phyloP scores from a whole-genome alignment of 2,888 invertebrate genomes.

The Sinelater perroti region DNA sequence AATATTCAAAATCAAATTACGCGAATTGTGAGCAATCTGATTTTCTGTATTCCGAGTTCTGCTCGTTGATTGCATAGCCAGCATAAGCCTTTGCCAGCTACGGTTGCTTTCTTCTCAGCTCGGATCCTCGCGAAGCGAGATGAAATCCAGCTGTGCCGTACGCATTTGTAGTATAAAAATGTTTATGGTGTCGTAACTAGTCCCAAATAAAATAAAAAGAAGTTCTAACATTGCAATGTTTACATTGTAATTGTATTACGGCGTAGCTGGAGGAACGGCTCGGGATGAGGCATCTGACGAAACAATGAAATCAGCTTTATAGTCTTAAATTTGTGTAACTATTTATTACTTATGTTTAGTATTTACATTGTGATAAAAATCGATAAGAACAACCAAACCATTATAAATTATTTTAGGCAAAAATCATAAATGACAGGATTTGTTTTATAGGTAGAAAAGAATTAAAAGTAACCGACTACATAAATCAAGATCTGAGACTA shows the following conservation, averaged over 20 bases:
- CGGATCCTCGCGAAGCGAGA: too few relatives aligned
- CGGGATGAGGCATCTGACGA: too few relatives aligned
- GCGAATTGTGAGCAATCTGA: slow-evolving; percentile 31
- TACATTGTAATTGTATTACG: too few relatives aligned
- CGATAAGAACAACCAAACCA: slow-evolving; percentile 20
- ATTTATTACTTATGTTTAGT: slow-evolving; percentile 32
- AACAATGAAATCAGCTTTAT: too few relatives aligned
- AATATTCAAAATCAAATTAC: slow-evolving; percentile 38
- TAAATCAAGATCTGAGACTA: too few relatives aligned
- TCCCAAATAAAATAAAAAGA: too few relatives aligned
- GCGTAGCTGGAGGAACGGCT: too few relatives aligned
- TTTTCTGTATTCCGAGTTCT: slow-evolving; percentile 26
- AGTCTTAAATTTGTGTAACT: slow-evolving; percentile 13
- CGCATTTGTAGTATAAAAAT: too few relatives aligned
- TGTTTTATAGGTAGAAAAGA: slow-evolving; percentile 9
- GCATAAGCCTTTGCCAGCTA: slow-evolving; percentile 2
- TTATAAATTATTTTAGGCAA: slow-evolving; percentile 23
- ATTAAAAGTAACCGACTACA: slow-evolving; percentile 2
- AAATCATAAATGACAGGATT: slow-evolving; percentile 21
- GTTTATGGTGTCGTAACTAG: too few relatives aligned
- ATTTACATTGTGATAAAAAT: slow-evolving; percentile 32
- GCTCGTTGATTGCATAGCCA: slow-evolving; percentile 19
- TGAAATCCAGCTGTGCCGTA: too few relatives aligned
- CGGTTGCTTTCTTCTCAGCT: slow-evolving; percentile 9
- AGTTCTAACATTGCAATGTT: too few relatives aligned